Evolutionary conservation across 2,797 vertebrate genomes (phyloP).

Genomic region (Echiichthys vipera): DNA sequence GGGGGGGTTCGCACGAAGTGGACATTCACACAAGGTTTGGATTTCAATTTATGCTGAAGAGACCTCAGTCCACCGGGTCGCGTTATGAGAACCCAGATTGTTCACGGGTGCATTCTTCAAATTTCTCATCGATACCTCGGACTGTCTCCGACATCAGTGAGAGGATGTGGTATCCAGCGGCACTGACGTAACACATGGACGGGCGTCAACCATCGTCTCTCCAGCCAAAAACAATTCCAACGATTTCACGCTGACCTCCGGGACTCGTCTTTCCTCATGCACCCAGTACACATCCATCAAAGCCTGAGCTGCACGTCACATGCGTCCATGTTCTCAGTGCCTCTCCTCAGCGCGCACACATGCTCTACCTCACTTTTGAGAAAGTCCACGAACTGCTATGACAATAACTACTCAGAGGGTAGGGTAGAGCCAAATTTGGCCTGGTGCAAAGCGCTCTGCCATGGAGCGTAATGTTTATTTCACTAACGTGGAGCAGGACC

Average conservation of each 20-base stretch:
- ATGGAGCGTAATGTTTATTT: constrained; percentile 53
- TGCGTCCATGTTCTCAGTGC: background rate
- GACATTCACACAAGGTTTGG: constrained; percentile 75
- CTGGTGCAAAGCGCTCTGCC: constrained; percentile 31
- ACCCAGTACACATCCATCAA: background rate
- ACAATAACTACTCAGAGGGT: constrained; percentile 18
- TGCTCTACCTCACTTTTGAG: constrained; percentile 21
- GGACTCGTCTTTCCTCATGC: constrained; percentile 29
- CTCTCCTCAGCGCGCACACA: constrained; percentile 10
- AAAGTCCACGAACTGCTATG: constrained; percentile 34
- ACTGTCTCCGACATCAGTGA: constrained; percentile 5
- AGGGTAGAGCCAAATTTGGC: constrained; percentile 70
- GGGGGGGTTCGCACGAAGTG: constrained; percentile 13
- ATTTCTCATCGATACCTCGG: constrained; percentile 62
- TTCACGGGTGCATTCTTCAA: constrained; percentile 56
- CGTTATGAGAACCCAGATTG: constrained; percentile 38
- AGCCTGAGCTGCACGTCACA: constrained; percentile 2
- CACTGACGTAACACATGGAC: constrained; percentile 39
- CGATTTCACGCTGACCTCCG: constrained; percentile 52
- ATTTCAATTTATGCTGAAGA: constrained; percentile 70
- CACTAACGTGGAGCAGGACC: constrained; percentile 45
- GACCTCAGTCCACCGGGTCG: constrained; percentile 29
- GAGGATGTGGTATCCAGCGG: constrained; percentile 32
- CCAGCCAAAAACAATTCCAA: constrained; percentile 25
- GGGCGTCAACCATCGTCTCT: constrained; percentile 24